These are phyloP conservation scores for Cancer borealis DNA, from an alignment of 2,888 invertebrate genomes.

Conservation along the genomic window DNA sequence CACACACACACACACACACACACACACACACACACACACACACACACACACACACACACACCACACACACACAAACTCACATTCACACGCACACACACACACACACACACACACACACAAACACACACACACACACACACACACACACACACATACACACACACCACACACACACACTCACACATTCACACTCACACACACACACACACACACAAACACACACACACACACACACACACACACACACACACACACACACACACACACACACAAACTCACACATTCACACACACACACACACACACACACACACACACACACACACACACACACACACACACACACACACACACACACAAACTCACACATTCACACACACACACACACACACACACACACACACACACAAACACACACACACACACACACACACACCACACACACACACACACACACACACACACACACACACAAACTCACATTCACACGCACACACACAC, in stretches of 20 bases:
- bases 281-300: slow-evolving; percentile 41
- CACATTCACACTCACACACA: too few relatives aligned
- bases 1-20: slow-evolving; percentile 45
- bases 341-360: neutral
- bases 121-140: slow-evolving; percentile 43
- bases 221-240: slow-evolving; percentile 43
- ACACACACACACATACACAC: slow-evolving; percentile 14
- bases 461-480: neutral
- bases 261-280: slow-evolving; percentile 21
- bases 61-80: slow-evolving; percentile 6
- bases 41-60: slow-evolving; percentile 37
- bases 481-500: neutral
- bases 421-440: slow-evolving; percentile 10
- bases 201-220: slow-evolving; percentile 43
- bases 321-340: slow-evolving; percentile 37
- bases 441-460: neutral
- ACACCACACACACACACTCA: slow-evolving; percentile 30
- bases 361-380: too few relatives aligned
- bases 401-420: slow-evolving; percentile 9
- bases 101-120: slow-evolving; percentile 43
- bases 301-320: slow-evolving; percentile 45
- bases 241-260: slow-evolving; percentile 28
- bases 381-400: neutral
- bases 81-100: slow-evolving; percentile 42
- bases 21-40: slow-evolving; percentile 45